These are phyloP conservation scores for Neoarius graeffei DNA, from an alignment of 2,113 vertebrate genomes.

Conservation along the genomic window DNA sequence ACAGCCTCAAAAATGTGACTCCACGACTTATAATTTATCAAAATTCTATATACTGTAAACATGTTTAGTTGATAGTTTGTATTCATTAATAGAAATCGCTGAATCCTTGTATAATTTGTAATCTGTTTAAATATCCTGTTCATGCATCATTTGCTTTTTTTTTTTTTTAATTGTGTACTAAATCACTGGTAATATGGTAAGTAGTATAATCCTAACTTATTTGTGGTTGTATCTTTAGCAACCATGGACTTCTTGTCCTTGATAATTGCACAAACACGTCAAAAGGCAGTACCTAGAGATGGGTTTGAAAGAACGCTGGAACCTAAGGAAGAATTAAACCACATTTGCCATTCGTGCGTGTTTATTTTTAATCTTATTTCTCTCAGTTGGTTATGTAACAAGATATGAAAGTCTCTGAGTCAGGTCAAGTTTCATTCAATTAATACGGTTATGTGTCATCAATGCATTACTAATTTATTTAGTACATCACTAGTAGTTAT, in stretches of 20 bases:
- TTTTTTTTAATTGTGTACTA: not conserved
- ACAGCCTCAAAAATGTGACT: not conserved
- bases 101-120: not conserved
- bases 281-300: not conserved
- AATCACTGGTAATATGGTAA: not conserved
- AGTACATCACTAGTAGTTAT: not conserved
- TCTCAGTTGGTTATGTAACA: slow-evolving; percentile 2
- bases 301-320: not conserved
- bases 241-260: not conserved
- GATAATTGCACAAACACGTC: not conserved
- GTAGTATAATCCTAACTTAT: not conserved
- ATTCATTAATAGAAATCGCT: not conserved
- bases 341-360: not conserved
- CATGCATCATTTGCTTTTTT: not conserved
- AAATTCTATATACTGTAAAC: not conserved
- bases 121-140: not conserved
- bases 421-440: too few relatives aligned
- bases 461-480: not conserved
- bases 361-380: slow-evolving; percentile 5
- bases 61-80: not conserved
- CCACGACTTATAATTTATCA: not conserved
- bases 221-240: not conserved
- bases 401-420: not conserved
- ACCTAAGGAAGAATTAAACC: not conserved
- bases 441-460: not conserved